Conservation (phyloP, 2,113 vertebrate species). For the Malurus alboscapulatus region DNA sequence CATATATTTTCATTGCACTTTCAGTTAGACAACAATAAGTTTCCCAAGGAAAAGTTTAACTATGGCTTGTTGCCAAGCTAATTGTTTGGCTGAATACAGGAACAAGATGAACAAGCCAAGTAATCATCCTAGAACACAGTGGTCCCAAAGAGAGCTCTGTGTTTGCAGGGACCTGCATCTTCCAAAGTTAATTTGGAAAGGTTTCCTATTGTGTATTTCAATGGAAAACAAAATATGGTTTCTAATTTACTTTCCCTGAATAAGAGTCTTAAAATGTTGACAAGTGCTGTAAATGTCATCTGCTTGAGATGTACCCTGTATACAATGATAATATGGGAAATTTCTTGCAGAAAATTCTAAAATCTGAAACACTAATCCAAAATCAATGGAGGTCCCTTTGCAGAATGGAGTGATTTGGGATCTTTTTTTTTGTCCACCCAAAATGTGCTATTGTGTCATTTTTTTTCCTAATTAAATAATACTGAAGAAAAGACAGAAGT, state of each 20-base stretch:
- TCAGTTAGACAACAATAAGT: background rate
- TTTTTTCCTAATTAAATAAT: background rate
- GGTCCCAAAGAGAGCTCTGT: conserved; percentile 7
- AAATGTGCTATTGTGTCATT: background rate
- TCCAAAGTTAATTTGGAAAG: conserved; percentile 32
- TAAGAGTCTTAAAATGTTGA: background rate
- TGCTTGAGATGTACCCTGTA: background rate
- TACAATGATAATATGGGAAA: background rate
- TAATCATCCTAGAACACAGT: conserved; percentile 30
- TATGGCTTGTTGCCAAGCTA: background rate
- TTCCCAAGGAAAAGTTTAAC: background rate
- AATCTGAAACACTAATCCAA: background rate
- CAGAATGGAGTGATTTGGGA: background rate
- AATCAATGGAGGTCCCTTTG: background rate
- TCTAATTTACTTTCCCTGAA: background rate
- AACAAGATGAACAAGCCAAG: conserved; percentile 21
- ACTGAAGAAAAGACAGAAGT: background rate
- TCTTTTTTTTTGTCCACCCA: background rate
- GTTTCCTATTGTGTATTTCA: background rate
- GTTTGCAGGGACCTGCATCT: conserved; percentile 29
- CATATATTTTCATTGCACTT: background rate
- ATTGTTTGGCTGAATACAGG: background rate
- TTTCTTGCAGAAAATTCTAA: background rate
- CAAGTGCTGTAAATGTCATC: background rate
- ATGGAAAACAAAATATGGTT: background rate